Percentiles rank a stretch among this genome's conserved stretches.
Evolutionary conservation across 2,113 vertebrate species (phyloP).

Genomic region (Hypomesus transpacificus): DNA sequence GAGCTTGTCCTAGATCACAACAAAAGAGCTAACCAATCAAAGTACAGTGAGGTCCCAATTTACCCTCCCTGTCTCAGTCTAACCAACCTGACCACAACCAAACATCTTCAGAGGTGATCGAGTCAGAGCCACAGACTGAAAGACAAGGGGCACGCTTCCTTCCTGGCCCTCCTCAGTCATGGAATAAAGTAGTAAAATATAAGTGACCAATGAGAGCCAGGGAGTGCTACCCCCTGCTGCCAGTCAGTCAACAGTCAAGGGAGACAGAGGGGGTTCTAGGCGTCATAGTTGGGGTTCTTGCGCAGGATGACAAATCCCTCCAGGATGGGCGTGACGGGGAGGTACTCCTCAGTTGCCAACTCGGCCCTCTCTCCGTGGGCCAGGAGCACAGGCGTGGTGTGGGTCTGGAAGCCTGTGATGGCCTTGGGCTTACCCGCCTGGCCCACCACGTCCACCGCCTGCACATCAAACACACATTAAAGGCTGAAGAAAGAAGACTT

Average conservation of each 20-base stretch:
- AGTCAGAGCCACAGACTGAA: constrained; percentile 26
- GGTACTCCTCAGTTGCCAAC: constrained; percentile 93
- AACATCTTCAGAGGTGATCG: constrained; percentile 38
- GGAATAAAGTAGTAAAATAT: constrained; percentile 49
- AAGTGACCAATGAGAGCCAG: constrained; percentile 42
- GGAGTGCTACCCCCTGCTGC: constrained; percentile 29
- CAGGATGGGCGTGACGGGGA: constrained; percentile 92
- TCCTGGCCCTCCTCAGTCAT: constrained; percentile 47
- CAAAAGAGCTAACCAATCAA: constrained; percentile 32
- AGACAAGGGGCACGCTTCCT: constrained; percentile 30
- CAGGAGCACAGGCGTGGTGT: constrained; percentile 93
- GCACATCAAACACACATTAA: background rate
- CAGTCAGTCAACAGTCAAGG: constrained; percentile 2
- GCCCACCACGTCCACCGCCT: constrained; percentile 98
- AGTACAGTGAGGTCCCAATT: constrained; percentile 39
- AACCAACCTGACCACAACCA: constrained; percentile 37
- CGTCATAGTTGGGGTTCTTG: constrained; percentile 95
- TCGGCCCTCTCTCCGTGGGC: constrained; percentile 95
- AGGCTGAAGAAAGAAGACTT: background rate
- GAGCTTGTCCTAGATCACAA: constrained; percentile 30
- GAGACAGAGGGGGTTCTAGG: constrained; percentile 58
- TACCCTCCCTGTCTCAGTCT: constrained; percentile 30
- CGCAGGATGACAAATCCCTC: constrained; percentile 97
- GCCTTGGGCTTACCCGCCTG: constrained; percentile 98
- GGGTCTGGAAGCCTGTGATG: constrained; percentile 99